Base-by-base conservation (phyloP, 2,113 vertebrate genomes). In the Esox niger region DNA sequence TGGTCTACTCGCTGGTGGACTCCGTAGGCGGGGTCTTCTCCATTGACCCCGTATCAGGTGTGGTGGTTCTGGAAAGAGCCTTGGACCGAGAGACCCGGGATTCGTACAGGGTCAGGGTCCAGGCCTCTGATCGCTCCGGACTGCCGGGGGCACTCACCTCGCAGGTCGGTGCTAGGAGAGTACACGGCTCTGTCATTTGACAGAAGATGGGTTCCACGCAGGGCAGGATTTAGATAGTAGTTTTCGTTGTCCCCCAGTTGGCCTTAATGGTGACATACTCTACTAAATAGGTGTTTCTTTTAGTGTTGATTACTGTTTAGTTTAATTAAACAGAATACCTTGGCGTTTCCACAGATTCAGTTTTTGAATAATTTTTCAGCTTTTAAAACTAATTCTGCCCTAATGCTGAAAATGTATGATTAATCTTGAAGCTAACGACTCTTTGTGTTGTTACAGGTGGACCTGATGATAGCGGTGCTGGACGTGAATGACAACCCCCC, bases 401-500 rank as follows among this genome's bases (percentile, higher is more conserved):
- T 13, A 13, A 38, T 38, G 35, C 35, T 38, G 9, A 11, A 38
- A 13, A 13, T 3, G 11, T 38, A 13, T 2, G 2, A 38, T 13
- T 2, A 13, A 13, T 38, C 2, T 38, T 35, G 33, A 35, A 2
- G 33, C 33, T 35, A 10, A 20, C 26, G 27, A 35, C 27, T 73
- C 8, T 6, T 6, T 66, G 10, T 72, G 31, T 60, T 15, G 69
- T 60, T 63, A 0, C 84, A 95, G 76, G 89, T 94, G 35, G 94
- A 93, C 0, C 87, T 99, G 61, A 95, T 94, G 46, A 92, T 99
- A 76, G 89, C 94, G 8, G 96, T 99, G 23, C 87, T 99, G 75
- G 97, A 99, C 59, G 94, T 98, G 43, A 99, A 99, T 13, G 97
- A 99, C 87, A 99, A 98, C 58, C 95, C 96, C 0, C 97, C 97